Percentiles rank a stretch among this genome's conserved stretches.
Evolutionary conservation across 1,140 invertebrate species (phyloP).

Genomic region (Diachasmimorpha longicaudata): DNA sequence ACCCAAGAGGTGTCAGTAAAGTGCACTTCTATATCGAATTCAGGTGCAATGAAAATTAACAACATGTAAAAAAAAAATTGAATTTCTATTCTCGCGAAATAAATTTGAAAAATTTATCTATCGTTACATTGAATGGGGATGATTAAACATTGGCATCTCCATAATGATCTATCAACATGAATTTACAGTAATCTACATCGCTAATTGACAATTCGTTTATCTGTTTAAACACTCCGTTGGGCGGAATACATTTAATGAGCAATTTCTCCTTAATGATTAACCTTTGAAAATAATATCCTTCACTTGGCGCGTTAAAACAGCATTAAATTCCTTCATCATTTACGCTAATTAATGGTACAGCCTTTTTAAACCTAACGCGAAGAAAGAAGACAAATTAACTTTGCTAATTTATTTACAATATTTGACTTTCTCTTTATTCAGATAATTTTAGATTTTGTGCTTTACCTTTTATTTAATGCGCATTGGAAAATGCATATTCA

Average conservation of each 20-base stretch:
- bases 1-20: conserved; percentile 28
- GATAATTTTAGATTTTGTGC: conserved; percentile 31
- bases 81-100: conserved; percentile 4
- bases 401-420: background rate
- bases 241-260: conserved; percentile 39
- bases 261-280: conserved; percentile 28
- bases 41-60: conserved; percentile 12
- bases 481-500: background rate
- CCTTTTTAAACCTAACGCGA: background rate
- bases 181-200: conserved; percentile 24
- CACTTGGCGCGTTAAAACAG: background rate
- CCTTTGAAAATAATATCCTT: conserved; percentile 8
- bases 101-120: background rate
- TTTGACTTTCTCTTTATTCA: conserved; percentile 22
- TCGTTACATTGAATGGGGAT: background rate
- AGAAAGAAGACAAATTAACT: background rate
- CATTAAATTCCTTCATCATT: background rate
- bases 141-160: background rate
- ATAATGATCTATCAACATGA: background rate
- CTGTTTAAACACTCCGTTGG: conserved; percentile 30
- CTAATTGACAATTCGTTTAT: conserved; percentile 35
- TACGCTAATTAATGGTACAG: conserved; percentile 16
- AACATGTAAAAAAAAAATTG: conserved; percentile 9
- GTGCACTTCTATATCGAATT: conserved; percentile 29
- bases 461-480: conserved; percentile 17